Percentiles rank a stretch among this genome's conserved stretches.
Evolutionary conservation across 92 coral and sea anemone species (phyloP).

Genomic region (Actinostola sp.): DNA sequence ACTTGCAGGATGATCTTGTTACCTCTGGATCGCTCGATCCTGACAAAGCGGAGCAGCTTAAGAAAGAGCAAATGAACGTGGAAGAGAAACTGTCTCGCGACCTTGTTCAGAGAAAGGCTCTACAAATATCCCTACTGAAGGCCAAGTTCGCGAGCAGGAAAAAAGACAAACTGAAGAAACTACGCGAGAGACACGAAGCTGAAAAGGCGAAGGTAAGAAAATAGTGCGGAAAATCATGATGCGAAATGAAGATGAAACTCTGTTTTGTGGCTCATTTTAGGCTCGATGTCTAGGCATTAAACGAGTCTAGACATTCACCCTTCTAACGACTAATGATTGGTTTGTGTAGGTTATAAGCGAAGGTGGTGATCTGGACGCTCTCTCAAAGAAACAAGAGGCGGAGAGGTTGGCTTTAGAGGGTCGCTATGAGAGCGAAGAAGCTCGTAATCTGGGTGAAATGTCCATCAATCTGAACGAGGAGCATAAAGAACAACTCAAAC

Average conservation of each 20-base stretch:
- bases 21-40: conserved; percentile 80
- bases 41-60: conserved; percentile 87
- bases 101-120: conserved; percentile 75
- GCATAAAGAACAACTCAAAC: conserved; percentile 83
- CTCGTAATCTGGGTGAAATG: conserved; percentile 79
- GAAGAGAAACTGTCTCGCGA: conserved; percentile 91
- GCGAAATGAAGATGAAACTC: neutral
- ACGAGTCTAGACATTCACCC: too few species aligned
- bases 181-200: conserved; percentile 80
- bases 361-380: conserved; percentile 71
- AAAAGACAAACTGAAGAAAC: conserved; percentile 64
- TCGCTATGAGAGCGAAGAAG: conserved; percentile 87
- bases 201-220: conserved; percentile 90
- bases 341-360: conserved; percentile 79
- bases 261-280: too few species aligned
- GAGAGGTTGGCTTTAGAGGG: conserved; percentile 83
- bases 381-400: conserved; percentile 77
- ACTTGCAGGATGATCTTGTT: conserved; percentile 80
- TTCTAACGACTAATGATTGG: too few species aligned
- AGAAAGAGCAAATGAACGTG: conserved; percentile 79
- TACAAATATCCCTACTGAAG: conserved; percentile 77
- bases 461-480: conserved; percentile 76
- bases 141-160: conserved; percentile 89
- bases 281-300: too few species aligned
- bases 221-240: neutral